These are phyloP conservation scores for Dicycla oo DNA, from an alignment of 2,888 invertebrate genomes.

Conservation along the genomic window DNA sequence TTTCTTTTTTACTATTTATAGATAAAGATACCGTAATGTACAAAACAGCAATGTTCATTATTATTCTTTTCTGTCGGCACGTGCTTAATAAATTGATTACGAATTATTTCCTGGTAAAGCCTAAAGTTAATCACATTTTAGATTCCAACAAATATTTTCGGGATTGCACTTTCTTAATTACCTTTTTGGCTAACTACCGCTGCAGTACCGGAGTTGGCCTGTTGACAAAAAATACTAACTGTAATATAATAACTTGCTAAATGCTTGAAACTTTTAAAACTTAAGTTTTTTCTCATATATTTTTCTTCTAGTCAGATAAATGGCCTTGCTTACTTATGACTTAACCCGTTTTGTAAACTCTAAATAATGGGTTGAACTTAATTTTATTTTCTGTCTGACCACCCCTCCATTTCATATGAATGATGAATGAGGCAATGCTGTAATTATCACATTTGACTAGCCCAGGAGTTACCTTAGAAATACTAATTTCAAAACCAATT, in stretches of 20 bases:
- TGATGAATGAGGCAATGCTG: background rate
- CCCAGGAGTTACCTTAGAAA: background rate
- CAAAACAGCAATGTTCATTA: background rate
- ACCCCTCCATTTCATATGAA: background rate
- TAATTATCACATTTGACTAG: background rate
- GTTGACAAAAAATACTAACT: slow-evolving; percentile 49
- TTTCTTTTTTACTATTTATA: no score
- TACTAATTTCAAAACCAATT: background rate
- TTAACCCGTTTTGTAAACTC: background rate
- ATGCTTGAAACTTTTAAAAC: slow-evolving; percentile 33
- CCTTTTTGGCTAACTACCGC: slow-evolving; percentile 50
- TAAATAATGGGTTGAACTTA: background rate
- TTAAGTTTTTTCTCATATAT: slow-evolving; percentile 9
- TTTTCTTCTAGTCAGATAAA: slow-evolving; percentile 23
- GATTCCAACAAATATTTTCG: slow-evolving; percentile 18
- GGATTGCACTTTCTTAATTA: slow-evolving; percentile 46
- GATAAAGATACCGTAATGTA: no score
- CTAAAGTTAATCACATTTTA: slow-evolving; percentile 20
- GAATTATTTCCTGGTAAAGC: background rate
- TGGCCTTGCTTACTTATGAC: slow-evolving; percentile 17
- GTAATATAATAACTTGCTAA: slow-evolving; percentile 36
- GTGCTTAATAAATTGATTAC: background rate
- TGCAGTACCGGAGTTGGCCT: slow-evolving; percentile 37
- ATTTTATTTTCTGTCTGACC: background rate
- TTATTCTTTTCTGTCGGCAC: accelerated